Percentiles rank a stretch among this genome's conserved stretches.
These are phyloP conservation scores for Propithecus deckenii DNA, from an alignment of 2,797 vertebrate species.

Conservation along the genomic window DNA sequence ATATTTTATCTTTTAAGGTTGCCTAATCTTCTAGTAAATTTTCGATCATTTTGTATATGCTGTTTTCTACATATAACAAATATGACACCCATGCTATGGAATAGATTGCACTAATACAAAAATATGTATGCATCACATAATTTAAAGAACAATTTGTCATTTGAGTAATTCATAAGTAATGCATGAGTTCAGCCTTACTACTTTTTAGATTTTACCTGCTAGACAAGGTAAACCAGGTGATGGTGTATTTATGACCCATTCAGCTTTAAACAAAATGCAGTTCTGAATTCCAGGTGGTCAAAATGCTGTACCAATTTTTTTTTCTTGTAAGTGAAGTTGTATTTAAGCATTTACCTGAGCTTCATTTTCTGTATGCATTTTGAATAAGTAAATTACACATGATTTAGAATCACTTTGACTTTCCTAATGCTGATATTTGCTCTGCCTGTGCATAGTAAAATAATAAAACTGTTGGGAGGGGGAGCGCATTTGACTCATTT, in stretches of 20 bases:
- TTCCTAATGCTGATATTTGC: background rate
- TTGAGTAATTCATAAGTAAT: background rate
- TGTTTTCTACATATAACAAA: background rate
- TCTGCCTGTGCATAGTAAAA: background rate
- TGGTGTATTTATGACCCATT: background rate
- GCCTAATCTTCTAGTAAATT: background rate
- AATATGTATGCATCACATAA: background rate
- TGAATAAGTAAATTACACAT: background rate
- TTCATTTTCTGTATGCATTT: background rate
- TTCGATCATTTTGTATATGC: background rate
- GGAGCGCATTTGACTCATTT: background rate
- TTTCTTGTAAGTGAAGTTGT: background rate
- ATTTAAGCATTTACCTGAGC: background rate
- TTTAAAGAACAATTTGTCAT: conserved; percentile 11
- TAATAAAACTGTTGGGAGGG: background rate
- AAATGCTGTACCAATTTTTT: background rate
- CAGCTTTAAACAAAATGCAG: background rate
- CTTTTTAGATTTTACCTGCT: background rate
- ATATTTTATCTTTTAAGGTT: background rate
- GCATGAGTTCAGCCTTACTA: background rate
- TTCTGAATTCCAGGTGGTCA: background rate
- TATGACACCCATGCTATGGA: background rate
- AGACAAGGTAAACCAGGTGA: background rate
- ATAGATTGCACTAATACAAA: background rate
- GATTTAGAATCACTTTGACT: background rate